phyloP scores from a whole-genome alignment of 2,113 vertebrate species.

The Channa maculata region DNA sequence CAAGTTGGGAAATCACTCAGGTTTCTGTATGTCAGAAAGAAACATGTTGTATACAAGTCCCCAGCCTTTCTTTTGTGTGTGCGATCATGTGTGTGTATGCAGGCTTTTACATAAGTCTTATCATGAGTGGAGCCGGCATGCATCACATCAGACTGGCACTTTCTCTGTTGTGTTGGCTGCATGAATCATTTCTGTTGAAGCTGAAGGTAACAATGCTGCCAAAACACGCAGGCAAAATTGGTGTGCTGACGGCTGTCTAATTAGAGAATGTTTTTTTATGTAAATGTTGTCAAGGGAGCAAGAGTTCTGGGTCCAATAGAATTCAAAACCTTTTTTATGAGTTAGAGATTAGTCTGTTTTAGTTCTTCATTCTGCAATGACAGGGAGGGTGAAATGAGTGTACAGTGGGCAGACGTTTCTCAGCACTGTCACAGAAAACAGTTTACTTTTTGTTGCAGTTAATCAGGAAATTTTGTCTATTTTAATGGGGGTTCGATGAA shows the following conservation, averaged over 20 bases:
- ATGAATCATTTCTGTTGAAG: conserved; percentile 61
- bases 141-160: conserved; percentile 40
- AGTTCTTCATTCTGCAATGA: conserved; percentile 7
- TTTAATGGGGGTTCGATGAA: no score
- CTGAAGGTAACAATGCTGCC: conserved; percentile 35
- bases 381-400: conserved; percentile 8
- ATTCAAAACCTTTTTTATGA: conserved; percentile 13
- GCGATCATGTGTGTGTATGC: conserved; percentile 4
- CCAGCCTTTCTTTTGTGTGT: conserved; percentile 3
- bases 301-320: background rate
- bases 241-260: conserved; percentile 24
- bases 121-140: conserved; percentile 18
- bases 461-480: no score
- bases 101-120: conserved; percentile 23
- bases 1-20: conserved; percentile 54
- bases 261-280: background rate
- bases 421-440: background rate
- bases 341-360: conserved; percentile 20
- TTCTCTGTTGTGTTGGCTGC: conserved; percentile 45
- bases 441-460: conserved; percentile 11
- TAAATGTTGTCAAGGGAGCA: background rate
- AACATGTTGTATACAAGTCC: conserved; percentile 5
- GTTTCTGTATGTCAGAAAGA: conserved; percentile 25
- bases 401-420: conserved; percentile 21
- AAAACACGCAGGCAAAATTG: conserved; percentile 17